Base-by-base conservation (phyloP, 2,888 invertebrate genomes). In the Allophyes oxyacanthae region DNA sequence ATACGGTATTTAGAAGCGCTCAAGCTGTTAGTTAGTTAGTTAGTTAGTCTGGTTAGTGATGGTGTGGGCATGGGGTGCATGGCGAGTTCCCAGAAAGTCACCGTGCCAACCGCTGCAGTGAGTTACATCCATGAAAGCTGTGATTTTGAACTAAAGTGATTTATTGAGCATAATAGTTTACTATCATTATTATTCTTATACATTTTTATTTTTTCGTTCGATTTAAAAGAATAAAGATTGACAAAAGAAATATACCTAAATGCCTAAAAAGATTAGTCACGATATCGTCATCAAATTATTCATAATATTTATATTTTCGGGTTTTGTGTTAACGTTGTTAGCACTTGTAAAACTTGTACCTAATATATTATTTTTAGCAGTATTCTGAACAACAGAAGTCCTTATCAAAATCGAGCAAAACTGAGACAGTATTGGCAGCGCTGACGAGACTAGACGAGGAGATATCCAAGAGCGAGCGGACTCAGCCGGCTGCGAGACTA, bases 351-450 rank as follows among this genome's bases (percentile, higher is more conserved):
- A n/a, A n/a, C n/a, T n/a, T n/a, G n/a, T n/a, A n/a, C n/a, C n/a
- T n/a, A n/a, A n/a, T n/a, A n/a, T n/a, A n/a, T n/a, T n/a, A 9
- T 15, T 37, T 6, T 20, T 26, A 9, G 20, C 20, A 70, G 59
- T 25, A 38, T 30, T 53, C 67, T 8, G 32, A 62, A n/a, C 37
- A 63, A 34, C 57, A 77, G 51, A 74, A 78, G 38, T 60, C 79
- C 30, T 79, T 82, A 77, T 65, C 78, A 46, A 76, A 78, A 14
- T 57, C 69, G 2, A 55, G 57, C 1, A 88, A 88, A 57, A 65
- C 75, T 2, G 93, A 92, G 72, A 92, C 93, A 0, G 82, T 94
- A 13, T 78, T 90, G 4, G 85, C 89, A 0, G 90, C 90, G 0
- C 78, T 93, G 14, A 76, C 86, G 0, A 76, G 92, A 13, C 65